Evolutionary conservation across 64 coral and sea anemone genomes (phyloP), one percentile per base, ranked within the genome.

Genomic region (Montipora capricornis): DNA sequence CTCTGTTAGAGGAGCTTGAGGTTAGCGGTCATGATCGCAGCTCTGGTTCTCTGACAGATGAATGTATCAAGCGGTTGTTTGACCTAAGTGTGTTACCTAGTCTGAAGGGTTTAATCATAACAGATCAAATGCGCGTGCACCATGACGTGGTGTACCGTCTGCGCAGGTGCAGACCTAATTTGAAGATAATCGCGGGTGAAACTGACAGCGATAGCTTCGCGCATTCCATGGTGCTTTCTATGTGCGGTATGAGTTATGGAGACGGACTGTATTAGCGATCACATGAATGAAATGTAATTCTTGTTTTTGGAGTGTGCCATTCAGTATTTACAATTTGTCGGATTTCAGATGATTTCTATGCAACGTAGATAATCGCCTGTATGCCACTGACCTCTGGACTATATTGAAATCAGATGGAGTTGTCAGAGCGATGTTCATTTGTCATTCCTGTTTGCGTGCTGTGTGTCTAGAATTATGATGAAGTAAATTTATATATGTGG

Each of bases 141-240:
- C 95, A 92, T 81, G 94, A 95, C 46, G 83, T 94, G 16, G 98
- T 99, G 12, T 92, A 96, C 47, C 88, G 98, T 60, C 79, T 99
- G 59, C 92, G 98, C 68, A 93, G 98, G 61, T 78, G 95, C 47
- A 90, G 98, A 19, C 95, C 92, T 4, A 99, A 95, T 4, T 68
- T 99, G 59, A 96, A 96, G 58, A 95, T 99, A 17, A 94, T 94
- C 19, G 95, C 98, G 20, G 98, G 98, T 5, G 94, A 99, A n/a
- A 99, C 95, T 5, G 98, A 99, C 48, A 99, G 95, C 70, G 98
- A 99, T 73, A 99, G 98, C 69, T 82, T 96, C 60, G 98, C 98
- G 11, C 91, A 92, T 83, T 99, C 98, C 11, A 94, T 99, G 89
- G 90, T 99, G 49, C 81, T 99, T 10, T 92, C 91, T 17, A 99